Conservation (phyloP, 2,797 vertebrate genomes). For the Pipistrellus pygmaeus region DNA sequence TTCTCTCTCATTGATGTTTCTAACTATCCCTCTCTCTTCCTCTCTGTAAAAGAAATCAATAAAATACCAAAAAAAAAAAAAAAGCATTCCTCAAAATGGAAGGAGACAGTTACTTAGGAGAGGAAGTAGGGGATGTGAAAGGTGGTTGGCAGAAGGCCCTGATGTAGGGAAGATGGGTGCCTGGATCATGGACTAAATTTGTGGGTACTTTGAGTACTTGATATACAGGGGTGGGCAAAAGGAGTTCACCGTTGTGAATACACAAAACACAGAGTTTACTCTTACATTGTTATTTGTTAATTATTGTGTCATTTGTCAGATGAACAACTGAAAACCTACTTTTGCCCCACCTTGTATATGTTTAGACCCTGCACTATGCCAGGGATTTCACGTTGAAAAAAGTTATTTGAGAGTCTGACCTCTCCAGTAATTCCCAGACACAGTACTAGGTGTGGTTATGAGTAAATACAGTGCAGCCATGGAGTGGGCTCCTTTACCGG, state of each 20-base stretch:
- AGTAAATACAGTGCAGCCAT: background rate
- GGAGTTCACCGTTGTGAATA: too few relatives aligned
- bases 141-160: background rate
- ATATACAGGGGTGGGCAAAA: background rate
- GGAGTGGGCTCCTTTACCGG: background rate
- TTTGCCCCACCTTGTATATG: too few relatives aligned
- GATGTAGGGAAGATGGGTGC: background rate
- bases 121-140: background rate
- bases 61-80: background rate
- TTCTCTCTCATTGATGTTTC: too few relatives aligned
- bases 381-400: slow-evolving; percentile 11
- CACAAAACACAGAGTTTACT: too few relatives aligned
- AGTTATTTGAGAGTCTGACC: background rate
- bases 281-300: too few relatives aligned
- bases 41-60: too few relatives aligned
- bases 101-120: background rate
- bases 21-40: too few relatives aligned
- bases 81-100: slow-evolving; percentile 7
- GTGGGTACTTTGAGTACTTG: background rate
- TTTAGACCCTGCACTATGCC: background rate
- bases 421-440: background rate
- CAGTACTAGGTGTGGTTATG: background rate
- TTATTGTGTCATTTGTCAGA: too few relatives aligned
- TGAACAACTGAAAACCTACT: too few relatives aligned
- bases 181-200: background rate